Percentiles rank a stretch among this genome's conserved stretches.
phyloP scores from a whole-genome alignment of 2,797 vertebrate genomes.

The Synaphobranchus kaupii region DNA sequence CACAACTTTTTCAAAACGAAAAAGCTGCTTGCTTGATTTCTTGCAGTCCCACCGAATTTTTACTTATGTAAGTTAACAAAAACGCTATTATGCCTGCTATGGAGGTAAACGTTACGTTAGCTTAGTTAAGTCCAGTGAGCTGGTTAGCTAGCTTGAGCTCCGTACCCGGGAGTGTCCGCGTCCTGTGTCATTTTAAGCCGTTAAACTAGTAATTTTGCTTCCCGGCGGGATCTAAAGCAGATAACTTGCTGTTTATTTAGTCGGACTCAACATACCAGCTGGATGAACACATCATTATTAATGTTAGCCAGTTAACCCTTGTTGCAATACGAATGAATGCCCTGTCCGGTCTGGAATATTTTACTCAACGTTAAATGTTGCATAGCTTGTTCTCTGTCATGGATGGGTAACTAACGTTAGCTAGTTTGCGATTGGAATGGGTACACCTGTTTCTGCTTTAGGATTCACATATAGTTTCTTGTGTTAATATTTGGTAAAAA shows the following conservation, averaged over 20 bases:
- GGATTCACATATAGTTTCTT: neutral
- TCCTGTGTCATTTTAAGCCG: neutral
- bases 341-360: neutral
- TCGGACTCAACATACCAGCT: neutral
- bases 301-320: neutral
- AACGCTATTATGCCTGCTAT: neutral
- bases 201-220: neutral
- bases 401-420: neutral
- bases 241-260: neutral
- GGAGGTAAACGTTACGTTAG: neutral
- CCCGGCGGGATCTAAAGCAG: neutral
- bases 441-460: neutral
- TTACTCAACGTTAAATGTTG: neutral
- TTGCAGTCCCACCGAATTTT: too few species aligned
- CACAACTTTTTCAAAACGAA: neutral
- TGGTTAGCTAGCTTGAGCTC: neutral
- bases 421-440: neutral
- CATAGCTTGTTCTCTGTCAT: neutral
- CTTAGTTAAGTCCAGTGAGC: neutral
- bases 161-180: neutral
- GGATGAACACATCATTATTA: neutral
- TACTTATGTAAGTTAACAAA: neutral
- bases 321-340: too few species aligned
- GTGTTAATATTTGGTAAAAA: neutral
- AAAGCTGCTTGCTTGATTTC: neutral